Percentiles rank a stretch among this genome's conserved stretches.
Evolutionary conservation across 64 coral and sea anemone genomes (phyloP).

Genomic region (Anthopleura sola): DNA sequence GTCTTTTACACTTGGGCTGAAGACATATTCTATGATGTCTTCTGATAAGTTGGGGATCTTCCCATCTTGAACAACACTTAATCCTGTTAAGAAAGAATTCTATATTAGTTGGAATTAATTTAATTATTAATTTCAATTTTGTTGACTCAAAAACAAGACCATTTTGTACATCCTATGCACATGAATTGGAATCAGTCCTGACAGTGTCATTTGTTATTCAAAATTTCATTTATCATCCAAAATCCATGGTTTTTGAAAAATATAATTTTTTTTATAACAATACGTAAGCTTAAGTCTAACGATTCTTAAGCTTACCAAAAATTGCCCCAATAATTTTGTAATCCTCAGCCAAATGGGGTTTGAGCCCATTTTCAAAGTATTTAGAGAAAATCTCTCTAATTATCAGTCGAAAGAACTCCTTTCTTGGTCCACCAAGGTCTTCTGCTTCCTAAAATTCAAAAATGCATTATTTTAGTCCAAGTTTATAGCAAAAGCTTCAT

Average conservation of each 20-base stretch:
- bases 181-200: no score
- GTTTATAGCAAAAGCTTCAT: not conserved
- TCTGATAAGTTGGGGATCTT: not conserved
- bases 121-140: no score
- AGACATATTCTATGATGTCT: not conserved
- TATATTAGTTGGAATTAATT: not conserved
- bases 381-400: conserved; percentile 23
- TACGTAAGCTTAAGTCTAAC: no score
- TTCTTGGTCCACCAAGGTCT: conserved; percentile 44
- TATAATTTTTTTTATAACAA: no score
- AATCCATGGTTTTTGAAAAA: no score
- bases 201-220: no score
- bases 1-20: not conserved
- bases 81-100: not conserved
- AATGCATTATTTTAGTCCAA: no score
- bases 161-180: no score
- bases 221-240: no score
- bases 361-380: conserved; percentile 46
- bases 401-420: conserved; percentile 36
- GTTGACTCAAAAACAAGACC: no score
- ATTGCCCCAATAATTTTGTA: conserved; percentile 42
- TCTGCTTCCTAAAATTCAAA: conserved; percentile 32
- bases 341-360: conserved; percentile 13
- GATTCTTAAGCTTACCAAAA: conserved; percentile 35
- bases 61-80: conserved; percentile 12